These are phyloP conservation scores for Falcaria lacertinaria DNA, from an alignment of 2,888 invertebrate genomes.

Conservation along the genomic window DNA sequence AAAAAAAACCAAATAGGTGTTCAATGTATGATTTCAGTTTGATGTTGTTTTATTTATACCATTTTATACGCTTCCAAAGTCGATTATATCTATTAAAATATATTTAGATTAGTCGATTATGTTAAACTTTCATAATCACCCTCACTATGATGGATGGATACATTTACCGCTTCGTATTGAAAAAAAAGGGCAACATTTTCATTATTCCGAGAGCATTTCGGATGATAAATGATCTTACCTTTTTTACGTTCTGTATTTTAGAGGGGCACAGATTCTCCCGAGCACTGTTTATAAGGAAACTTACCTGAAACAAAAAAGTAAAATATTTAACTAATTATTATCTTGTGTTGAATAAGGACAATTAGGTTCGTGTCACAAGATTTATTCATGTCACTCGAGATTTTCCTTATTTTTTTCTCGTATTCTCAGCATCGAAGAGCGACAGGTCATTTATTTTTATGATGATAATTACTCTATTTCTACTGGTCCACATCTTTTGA, in stretches of 20 bases:
- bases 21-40: too few species aligned
- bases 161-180: conserved; percentile 23
- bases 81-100: conserved; percentile 12
- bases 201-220: conserved; percentile 33
- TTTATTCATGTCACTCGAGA: background rate
- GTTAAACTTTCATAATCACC: conserved; percentile 17
- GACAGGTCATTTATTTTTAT: too few species aligned
- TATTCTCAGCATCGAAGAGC: too few species aligned
- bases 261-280: conserved; percentile 20
- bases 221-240: conserved; percentile 43
- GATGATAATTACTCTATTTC: too few species aligned
- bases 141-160: conserved; percentile 32
- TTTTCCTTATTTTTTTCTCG: too few species aligned
- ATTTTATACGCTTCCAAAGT: too few species aligned
- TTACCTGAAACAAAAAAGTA: conserved; percentile 37
- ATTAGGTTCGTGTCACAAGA: background rate
- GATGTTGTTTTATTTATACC: too few species aligned
- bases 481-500: too few species aligned
- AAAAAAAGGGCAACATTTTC: conserved; percentile 33
- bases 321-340: background rate
- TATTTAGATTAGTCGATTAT: conserved; percentile 23
- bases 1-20: too few species aligned
- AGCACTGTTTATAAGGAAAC: conserved; percentile 18
- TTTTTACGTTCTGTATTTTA: conserved; percentile 23
- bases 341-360: background rate